Conservation (phyloP, 2,888 invertebrate species). For the Drepana falcataria region DNA sequence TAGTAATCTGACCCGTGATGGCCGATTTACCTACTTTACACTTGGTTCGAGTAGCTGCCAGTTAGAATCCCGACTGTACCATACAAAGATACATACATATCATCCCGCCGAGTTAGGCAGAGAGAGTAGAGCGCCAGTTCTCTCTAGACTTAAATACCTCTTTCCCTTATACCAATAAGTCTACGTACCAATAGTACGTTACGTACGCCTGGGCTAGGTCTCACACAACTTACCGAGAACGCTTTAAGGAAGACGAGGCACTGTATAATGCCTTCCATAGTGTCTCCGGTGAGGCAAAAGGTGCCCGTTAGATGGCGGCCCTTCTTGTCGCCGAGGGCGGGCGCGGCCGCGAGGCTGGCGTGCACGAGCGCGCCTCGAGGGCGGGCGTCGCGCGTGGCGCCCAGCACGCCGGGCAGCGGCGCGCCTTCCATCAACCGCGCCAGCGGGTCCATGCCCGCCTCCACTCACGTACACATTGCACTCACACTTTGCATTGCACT, state of each 20-base stretch:
- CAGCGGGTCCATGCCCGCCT: constrained; percentile 85
- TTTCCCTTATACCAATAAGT: no score
- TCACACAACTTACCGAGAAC: constrained; percentile 87
- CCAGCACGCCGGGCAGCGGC: constrained; percentile 79
- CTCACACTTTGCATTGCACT: constrained; percentile 2
- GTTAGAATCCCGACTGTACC: no score
- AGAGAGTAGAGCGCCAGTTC: no score
- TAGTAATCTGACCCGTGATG: no score
- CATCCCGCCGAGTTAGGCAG: no score
- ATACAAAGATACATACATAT: no score
- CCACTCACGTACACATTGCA: constrained; percentile 12
- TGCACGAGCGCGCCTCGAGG: constrained; percentile 87
- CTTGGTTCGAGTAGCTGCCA: no score
- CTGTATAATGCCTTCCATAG: constrained; percentile 96
- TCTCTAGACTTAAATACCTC: no score
- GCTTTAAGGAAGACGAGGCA: constrained; percentile 95
- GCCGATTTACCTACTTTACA: no score
- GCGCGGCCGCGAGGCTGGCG: constrained; percentile 86
- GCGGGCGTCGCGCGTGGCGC: constrained; percentile 74
- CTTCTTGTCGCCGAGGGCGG: constrained; percentile 84
- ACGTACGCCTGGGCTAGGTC: no score
- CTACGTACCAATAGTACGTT: no score
- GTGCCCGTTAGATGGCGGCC: constrained; percentile 91
- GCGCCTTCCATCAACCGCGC: constrained; percentile 89
- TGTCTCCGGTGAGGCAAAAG: constrained; percentile 93